These are phyloP conservation scores for Coelopa frigida DNA, from an alignment of 1,140 invertebrate genomes.

Conservation along the genomic window DNA sequence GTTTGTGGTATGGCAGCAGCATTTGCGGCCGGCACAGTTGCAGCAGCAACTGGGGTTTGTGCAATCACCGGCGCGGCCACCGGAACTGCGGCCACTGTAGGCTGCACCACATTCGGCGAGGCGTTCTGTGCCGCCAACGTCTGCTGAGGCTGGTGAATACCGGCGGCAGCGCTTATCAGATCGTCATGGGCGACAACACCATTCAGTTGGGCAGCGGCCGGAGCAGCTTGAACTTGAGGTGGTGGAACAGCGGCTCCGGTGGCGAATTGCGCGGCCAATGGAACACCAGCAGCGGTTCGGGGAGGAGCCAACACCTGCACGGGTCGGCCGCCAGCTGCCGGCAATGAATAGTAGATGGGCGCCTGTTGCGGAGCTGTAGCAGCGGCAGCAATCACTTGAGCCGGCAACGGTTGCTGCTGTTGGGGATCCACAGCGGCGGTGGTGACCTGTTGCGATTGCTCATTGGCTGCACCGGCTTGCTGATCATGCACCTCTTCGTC, in stretches of 20 bases:
- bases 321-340: constrained; percentile 30
- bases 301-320: constrained; percentile 31
- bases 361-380: constrained; percentile 20
- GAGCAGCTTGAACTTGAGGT: background rate
- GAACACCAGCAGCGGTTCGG: constrained; percentile 32
- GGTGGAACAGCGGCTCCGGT: constrained; percentile 19
- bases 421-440: constrained; percentile 13
- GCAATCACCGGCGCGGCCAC: background rate
- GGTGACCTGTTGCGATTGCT: constrained; percentile 20
- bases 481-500: constrained; percentile 47
- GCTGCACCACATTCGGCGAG: constrained; percentile 6
- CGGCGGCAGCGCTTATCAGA: constrained; percentile 16
- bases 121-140: constrained; percentile 1
- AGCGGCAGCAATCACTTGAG: constrained; percentile 11
- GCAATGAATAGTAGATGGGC: constrained; percentile 38
- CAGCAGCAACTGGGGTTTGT: constrained; percentile 7
- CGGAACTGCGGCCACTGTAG: constrained; percentile 1
- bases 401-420: constrained; percentile 15
- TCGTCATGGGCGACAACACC: constrained; percentile 41
- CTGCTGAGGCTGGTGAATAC: constrained; percentile 13
- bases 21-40: constrained; percentile 14
- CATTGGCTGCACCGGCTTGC: background rate
- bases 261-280: constrained; percentile 40
- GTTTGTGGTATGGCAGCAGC: constrained; percentile 21
- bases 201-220: constrained; percentile 24